Evolutionary conservation across 2,888 invertebrate genomes (phyloP).

Genomic region (Zygaena filipendulae): DNA sequence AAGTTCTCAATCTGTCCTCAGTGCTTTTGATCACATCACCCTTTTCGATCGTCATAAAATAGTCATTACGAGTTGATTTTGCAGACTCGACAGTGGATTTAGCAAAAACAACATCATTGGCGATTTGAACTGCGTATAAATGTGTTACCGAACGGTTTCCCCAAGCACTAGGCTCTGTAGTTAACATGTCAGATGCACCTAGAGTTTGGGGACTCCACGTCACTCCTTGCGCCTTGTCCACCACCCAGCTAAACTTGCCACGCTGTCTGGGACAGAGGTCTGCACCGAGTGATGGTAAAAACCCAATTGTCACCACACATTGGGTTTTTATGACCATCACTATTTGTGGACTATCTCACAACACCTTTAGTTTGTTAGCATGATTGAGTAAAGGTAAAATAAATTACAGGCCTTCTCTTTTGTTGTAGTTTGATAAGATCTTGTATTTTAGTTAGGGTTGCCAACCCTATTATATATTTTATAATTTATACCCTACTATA

Average conservation of each 20-base stretch:
- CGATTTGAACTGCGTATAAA: no score
- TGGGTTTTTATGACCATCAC: constrained; percentile 61
- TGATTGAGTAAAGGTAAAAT: no score
- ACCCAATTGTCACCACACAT: constrained; percentile 56
- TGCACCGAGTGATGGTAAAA: constrained; percentile 58
- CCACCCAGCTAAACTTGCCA: constrained; percentile 16
- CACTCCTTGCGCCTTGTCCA: constrained; percentile 17
- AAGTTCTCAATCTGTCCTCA: no score
- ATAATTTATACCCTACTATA: not conserved
- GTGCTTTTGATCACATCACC: no score
- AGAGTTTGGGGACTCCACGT: constrained; percentile 40
- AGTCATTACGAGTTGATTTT: no score
- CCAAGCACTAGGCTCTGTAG: constrained; percentile 45
- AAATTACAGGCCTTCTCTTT: constrained; percentile 9
- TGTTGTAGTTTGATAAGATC: constrained; percentile 7
- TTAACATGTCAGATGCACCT: constrained; percentile 30
- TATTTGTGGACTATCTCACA: constrained; percentile 54
- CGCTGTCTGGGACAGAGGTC: constrained; percentile 32
- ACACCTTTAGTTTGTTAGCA: constrained; percentile 21
- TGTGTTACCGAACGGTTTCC: constrained; percentile 42
- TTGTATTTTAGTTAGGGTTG: not conserved
- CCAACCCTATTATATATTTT: not conserved
- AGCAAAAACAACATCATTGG: no score
- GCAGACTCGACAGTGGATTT: no score
- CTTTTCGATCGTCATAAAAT: no score